phyloP scores from a whole-genome alignment of 2,888 invertebrate species.

The Leptopilina drosophilae region DNA sequence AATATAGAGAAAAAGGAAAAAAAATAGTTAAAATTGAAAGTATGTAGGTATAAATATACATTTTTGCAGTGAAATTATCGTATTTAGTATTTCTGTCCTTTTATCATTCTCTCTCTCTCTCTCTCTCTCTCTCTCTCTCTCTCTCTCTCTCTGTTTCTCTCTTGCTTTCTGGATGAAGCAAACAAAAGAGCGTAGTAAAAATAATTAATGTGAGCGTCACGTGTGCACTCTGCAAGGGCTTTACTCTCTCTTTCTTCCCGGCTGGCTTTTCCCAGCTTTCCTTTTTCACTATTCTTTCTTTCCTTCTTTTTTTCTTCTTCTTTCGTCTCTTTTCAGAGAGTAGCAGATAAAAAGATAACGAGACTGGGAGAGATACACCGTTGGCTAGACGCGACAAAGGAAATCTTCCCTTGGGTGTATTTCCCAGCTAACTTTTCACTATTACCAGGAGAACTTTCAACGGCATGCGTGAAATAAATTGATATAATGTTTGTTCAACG shows the following conservation, averaged over 20 bases:
- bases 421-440: conserved; percentile 51
- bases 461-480: conserved; percentile 34
- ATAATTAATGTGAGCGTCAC: conserved; percentile 74
- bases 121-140: not conserved
- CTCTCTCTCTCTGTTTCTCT: conserved; percentile 28
- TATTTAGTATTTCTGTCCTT: conserved; percentile 24
- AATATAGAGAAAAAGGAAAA: not conserved
- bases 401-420: conserved; percentile 56
- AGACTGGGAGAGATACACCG: conserved; percentile 64
- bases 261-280: conserved; percentile 47
- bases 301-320: conserved; percentile 11
- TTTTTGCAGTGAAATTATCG: not conserved
- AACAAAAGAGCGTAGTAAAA: conserved; percentile 66
- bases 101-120: not conserved
- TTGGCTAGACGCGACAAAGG: conserved; percentile 64
- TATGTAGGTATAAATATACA: not conserved
- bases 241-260: conserved; percentile 54
- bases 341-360: conserved; percentile 68
- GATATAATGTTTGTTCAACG: not conserved
- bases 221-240: conserved; percentile 59
- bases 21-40: not conserved
- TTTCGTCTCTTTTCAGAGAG: conserved; percentile 54
- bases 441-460: conserved; percentile 39
- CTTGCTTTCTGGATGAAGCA: conserved; percentile 45
- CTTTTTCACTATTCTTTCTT: conserved; percentile 27